Base-by-base conservation (phyloP, 2,797 vertebrate species). In the Echeneis naucrates region DNA sequence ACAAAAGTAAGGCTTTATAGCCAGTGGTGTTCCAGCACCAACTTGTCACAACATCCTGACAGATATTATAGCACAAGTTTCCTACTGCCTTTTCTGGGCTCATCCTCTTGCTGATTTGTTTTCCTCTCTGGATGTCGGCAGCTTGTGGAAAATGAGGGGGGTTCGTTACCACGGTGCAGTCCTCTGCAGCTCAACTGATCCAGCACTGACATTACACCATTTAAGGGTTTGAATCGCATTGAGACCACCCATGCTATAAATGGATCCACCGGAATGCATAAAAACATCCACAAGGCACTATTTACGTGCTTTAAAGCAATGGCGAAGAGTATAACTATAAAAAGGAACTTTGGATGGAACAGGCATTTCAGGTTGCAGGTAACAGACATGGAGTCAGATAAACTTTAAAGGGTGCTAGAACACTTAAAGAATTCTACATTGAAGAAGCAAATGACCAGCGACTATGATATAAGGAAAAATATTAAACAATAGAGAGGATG, bases 161-260 rank as follows among this genome's bases (percentile, higher is more conserved):
- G 74, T 16, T 68, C 66, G 80, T 83, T 81, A 65, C 62, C 69
- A 59, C 47, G 73, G 48, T 74, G 50, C 65, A 11, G 68, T 56
- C 69, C 57, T 75, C 59, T 73, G 68, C 3, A 11, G 57, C 67
- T 80, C 17, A 2, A 78, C 77, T 83, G 83, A 81, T 82, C 55
- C 80, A 77, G 84, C 80, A 83, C 83, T 71, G 81, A 83, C 81
- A 82, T 14, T 89, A 81, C 75, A 90, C 87, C 90, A 88, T 92
- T 87, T 92, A 92, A 90, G 90, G 90, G 85, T 89, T 72, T 88
- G 82, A 88, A 87, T 90, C 88, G 85, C 79, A 76, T 19, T 60
- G 81, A 66, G 85, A 84, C 81, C 84, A 92, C 82, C 85, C 86
- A 61, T 60, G 66, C 87, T 87, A 90, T 85, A 90, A 87, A 90